Conservation (phyloP, 2,888 invertebrate species). For the Folsomia candida region DNA sequence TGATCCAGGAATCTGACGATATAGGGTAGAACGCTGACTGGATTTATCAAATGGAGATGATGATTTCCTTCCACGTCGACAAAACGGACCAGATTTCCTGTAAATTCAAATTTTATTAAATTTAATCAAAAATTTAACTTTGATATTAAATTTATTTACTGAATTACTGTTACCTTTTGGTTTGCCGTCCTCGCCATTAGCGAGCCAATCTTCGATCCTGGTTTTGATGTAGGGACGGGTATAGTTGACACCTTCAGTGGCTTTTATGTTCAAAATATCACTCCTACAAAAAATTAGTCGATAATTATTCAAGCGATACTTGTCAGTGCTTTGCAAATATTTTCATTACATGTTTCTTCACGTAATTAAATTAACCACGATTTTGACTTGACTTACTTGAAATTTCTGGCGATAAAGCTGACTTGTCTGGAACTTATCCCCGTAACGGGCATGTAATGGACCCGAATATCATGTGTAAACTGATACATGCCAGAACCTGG, state of each 20-base stretch:
- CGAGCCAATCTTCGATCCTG: constrained; percentile 39
- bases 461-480: constrained; percentile 46
- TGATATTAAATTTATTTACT: too few species aligned
- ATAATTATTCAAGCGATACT: too few species aligned
- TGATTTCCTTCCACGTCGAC: constrained; percentile 40
- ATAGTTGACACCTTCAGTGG: constrained; percentile 37
- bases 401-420: constrained; percentile 35
- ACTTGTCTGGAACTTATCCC: constrained; percentile 39
- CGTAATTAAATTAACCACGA: too few species aligned
- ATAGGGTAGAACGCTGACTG: constrained; percentile 33
- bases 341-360: not conserved
- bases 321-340: too few species aligned
- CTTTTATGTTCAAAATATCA: constrained; percentile 42
- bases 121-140: too few species aligned
- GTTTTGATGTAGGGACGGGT: constrained; percentile 30
- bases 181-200: constrained; percentile 3
- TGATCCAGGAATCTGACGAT: constrained; percentile 33
- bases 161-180: too few species aligned
- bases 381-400: constrained; percentile 34
- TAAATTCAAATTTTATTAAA: too few species aligned
- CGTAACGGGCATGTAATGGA: constrained; percentile 44
- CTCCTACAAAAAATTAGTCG: constrained; percentile 30
- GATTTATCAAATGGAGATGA: constrained; percentile 43
- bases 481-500: constrained; percentile 34
- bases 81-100: constrained; percentile 38